Evolutionary conservation across 2,888 invertebrate genomes (phyloP).

Genomic region (Agrotis exclamationis): DNA sequence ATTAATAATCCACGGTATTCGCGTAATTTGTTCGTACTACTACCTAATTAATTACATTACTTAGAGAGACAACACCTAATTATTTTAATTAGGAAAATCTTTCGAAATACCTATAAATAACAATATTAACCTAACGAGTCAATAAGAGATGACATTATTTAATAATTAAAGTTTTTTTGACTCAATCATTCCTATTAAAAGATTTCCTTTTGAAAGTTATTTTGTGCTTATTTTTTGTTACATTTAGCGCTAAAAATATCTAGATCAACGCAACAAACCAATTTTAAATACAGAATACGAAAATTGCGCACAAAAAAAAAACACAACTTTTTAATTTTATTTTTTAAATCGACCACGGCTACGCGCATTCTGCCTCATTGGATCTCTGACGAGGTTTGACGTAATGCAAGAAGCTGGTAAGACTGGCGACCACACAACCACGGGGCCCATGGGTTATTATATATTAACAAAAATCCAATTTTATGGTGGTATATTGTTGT

Average conservation of each 20-base stretch:
- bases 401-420: slow-evolving; percentile 84
- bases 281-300: slow-evolving; percentile 28
- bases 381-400: slow-evolving; percentile 81
- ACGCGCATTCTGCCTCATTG: slow-evolving; percentile 78
- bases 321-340: slow-evolving; percentile 61
- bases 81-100: not conserved
- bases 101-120: not conserved
- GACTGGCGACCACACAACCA: slow-evolving; percentile 78
- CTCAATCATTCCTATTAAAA: too few relatives aligned
- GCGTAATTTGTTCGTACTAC: slow-evolving; percentile 14
- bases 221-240: too few relatives aligned
- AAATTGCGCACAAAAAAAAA: slow-evolving; percentile 32
- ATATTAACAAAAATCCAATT: slow-evolving; percentile 84
- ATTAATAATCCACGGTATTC: slow-evolving; percentile 1
- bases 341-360: slow-evolving; percentile 68
- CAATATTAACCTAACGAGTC: too few relatives aligned
- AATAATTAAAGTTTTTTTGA: too few relatives aligned
- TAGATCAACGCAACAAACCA: not conserved
- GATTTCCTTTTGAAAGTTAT: too few relatives aligned
- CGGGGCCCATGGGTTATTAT: slow-evolving; percentile 69
- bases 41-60: slow-evolving; percentile 7
- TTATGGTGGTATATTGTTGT: slow-evolving; percentile 79
- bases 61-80: not conserved
- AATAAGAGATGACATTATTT: too few relatives aligned
- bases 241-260: not conserved